Conservation (phyloP, 2,888 invertebrate species). For the Acrocyrtus sp. region DNA sequence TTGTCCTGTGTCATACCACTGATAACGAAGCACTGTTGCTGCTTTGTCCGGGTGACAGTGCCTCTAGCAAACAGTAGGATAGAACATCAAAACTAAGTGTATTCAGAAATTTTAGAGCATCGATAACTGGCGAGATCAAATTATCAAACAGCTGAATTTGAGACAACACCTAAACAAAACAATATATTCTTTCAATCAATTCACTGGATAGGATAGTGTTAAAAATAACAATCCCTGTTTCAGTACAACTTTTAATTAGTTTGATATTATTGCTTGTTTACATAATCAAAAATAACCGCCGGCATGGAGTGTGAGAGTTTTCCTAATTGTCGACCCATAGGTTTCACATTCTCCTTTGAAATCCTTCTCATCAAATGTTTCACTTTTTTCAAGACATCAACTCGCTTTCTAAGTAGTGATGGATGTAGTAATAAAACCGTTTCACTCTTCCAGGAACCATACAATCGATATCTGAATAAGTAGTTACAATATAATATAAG, state of each 20-base stretch:
- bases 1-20: constrained; percentile 16
- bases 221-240: background rate
- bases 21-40: constrained; percentile 47
- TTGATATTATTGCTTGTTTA: no score
- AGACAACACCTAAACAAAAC: constrained; percentile 71
- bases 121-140: constrained; percentile 94
- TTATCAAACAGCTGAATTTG: constrained; percentile 95
- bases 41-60: constrained; percentile 72
- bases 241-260: no score
- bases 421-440: constrained; percentile 82
- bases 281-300: constrained; percentile 95
- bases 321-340: constrained; percentile 93
- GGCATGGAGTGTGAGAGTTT: constrained; percentile 97
- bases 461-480: constrained; percentile 79
- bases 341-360: constrained; percentile 98
- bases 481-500: background rate
- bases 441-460: constrained; percentile 97
- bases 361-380: constrained; percentile 97
- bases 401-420: constrained; percentile 82
- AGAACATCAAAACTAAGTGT: constrained; percentile 95
- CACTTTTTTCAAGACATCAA: constrained; percentile 88
- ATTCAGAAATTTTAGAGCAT: constrained; percentile 95
- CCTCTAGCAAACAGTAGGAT: constrained; percentile 94
- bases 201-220: background rate
- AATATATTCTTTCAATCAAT: background rate